A percentile compares a stretch with the other conserved stretches of the same genome.
Conservation (phyloP, 1,140 invertebrate species). For the Orchestia grillus region DNA sequence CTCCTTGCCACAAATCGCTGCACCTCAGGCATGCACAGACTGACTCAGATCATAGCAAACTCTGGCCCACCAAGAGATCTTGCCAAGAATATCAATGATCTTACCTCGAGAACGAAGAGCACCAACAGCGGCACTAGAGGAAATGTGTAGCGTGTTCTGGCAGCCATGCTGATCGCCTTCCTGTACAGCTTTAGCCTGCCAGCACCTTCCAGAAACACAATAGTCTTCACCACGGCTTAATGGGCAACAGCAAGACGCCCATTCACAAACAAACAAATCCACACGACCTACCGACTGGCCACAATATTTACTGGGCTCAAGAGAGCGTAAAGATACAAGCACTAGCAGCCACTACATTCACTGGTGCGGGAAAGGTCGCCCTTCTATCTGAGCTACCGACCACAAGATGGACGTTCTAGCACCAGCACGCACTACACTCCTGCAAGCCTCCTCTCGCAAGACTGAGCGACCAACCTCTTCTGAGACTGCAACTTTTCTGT, state of each 20-base stretch:
- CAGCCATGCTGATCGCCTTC: not conserved
- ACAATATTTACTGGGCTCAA: not conserved
- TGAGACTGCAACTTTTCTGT: not conserved
- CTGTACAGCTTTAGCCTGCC: not conserved
- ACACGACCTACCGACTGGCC: not conserved
- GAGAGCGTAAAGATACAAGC: not conserved
- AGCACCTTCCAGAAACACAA: not conserved
- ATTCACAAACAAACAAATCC: not conserved
- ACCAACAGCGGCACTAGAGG: not conserved
- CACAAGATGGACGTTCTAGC: not conserved
- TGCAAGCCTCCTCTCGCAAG: not conserved
- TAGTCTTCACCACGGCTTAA: not conserved
- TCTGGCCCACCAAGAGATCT: no score
- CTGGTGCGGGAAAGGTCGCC: not conserved
- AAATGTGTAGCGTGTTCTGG: not conserved
- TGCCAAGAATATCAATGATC: not conserved
- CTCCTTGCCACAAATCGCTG: no score
- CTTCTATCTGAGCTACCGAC: not conserved
- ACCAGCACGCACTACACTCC: not conserved
- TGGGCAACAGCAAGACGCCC: not conserved
- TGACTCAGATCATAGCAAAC: no score
- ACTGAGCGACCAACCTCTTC: conserved; percentile 36
- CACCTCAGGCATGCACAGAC: no score
- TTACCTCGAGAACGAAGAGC: not conserved
- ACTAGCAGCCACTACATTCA: not conserved